Evolutionary conservation across 1,140 invertebrate genomes (phyloP), one percentile per base, ranked within the genome.

Genomic region (Ooceraea biroi): DNA sequence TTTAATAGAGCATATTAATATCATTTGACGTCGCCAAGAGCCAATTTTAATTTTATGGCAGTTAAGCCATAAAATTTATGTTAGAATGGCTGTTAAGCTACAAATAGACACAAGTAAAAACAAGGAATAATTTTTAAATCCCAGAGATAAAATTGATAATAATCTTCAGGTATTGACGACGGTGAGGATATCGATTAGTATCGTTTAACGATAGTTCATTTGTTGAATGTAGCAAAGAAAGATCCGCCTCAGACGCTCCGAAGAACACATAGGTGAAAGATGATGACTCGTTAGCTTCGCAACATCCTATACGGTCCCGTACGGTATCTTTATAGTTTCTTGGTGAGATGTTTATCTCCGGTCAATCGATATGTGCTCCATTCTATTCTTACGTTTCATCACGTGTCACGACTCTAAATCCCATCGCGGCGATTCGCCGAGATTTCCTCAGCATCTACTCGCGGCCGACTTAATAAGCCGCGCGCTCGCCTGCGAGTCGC

Each of bases 391-490:
- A 78, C 1, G 44, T 61, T 74, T 74, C 25, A 46, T 66, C 22
- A 52, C 17, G 27, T 50, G n/a, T 65, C 60, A 30, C 19, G 50
- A 44, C 10, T 48, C 22, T 5, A 17, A 52, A 17, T 52, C 50
- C 17, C 50, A 52, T 52, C 22, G 22, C 50, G 30, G 11, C n/a
- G 50, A 10, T 41, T 22, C 22, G 27, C 1, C 14, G 17, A 30
- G 12, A 12, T n/a, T 11, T 19, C n/a, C 10, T 22, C 19, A 5
- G 19, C 44, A 30, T 44, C 30, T 84, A 30, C 58, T 10, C 66
- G 55, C 85, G 57, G 44, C 58, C 55, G 27, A 63, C 25, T 82
- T 71, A 78, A 78, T 66, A 55, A 76, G 41, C 22, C 46, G 50
- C 30, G 22, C 60, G 57, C 17, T 30, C 25, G 27, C 27, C 19